Evolutionary conservation across 2,113 vertebrate species (phyloP), one percentile per base, ranked within the genome.

Genomic region (Erythrolamprus reginae): DNA sequence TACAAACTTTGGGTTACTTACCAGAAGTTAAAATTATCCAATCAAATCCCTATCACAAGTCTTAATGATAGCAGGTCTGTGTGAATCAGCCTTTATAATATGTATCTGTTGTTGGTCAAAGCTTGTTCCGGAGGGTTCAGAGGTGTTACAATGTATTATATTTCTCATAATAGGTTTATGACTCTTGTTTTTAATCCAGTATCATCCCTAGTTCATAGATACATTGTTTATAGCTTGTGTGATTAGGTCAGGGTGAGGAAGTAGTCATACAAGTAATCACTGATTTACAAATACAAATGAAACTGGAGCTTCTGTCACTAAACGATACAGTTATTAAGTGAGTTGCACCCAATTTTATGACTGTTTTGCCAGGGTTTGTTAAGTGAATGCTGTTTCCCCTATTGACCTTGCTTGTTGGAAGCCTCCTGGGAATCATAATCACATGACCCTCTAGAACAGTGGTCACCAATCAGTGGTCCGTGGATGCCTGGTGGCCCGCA

Each of bases 161-260:
- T 53, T 88, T 21, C 1, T 61, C 50, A n/a, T 95, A 96, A 96
- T 95, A 92, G 93, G 98, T 98, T 99, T 99, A 98, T 9, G 94
- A 87, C 0, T 92, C 93, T 94, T 94, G 96, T 94, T 92, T 92
- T 38, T 85, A 84, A 96, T 97, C 96, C 90, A 2, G 23, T 91
- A 94, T 93, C 92, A 94, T 93, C 93, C 10, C 17, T 58, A 53
- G 10, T 1, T 12, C 10, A 5, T 1, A 84, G 61, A 86, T 85
- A 19, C 52, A 83, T 58, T 83, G 42, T 58, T 89, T 85, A 48
- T 70, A 10, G 56, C 24, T 17, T 42, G 24, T 38, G 8, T 51
- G 33, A 12, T 45, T 17, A 88, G 52, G 51, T 13, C 0, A 26
- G 15, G 15, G 23, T 24, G 10, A 70, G 21, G 48, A 47, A 19